Evolutionary conservation across 1,140 invertebrate genomes (phyloP).

Genomic region (Hestina assimilis): DNA sequence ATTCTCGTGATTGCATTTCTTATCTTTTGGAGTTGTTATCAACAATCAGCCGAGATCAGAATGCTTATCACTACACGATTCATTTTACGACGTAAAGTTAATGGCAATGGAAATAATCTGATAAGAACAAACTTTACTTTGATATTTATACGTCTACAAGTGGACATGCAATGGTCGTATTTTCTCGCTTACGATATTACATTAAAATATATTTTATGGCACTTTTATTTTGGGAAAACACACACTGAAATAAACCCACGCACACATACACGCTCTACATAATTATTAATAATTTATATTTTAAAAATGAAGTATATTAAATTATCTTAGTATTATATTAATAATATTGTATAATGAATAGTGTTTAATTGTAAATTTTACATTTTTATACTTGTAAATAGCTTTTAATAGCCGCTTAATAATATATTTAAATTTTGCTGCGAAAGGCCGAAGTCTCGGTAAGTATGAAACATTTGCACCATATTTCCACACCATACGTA

Average conservation of each 20-base stretch:
- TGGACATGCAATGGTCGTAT: background rate
- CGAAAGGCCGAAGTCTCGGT: slow-evolving; percentile 70
- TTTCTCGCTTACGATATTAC: no score
- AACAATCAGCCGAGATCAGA: background rate
- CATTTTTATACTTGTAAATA: slow-evolving; percentile 69
- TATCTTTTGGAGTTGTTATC: slow-evolving; percentile 8
- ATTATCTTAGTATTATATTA: background rate
- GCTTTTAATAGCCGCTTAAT: slow-evolving; percentile 55
- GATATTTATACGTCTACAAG: background rate
- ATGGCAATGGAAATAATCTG: slow-evolving; percentile 8
- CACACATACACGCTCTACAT: no score
- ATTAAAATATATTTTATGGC: no score
- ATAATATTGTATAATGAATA: background rate
- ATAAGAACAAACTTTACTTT: slow-evolving; percentile 7
- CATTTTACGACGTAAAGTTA: slow-evolving; percentile 12
- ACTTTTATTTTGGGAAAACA: no score
- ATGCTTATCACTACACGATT: slow-evolving; percentile 12
- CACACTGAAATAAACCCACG: no score
- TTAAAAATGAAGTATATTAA: no score
- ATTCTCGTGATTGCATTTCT: background rate
- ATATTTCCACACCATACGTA: no score
- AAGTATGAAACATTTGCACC: slow-evolving; percentile 44
- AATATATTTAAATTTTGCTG: slow-evolving; percentile 66
- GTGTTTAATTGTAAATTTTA: background rate
- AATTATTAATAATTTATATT: no score